Evolutionary conservation across 1,140 invertebrate genomes (phyloP), one percentile per base, ranked within the genome.

Genomic region (Sipha flava): DNA sequence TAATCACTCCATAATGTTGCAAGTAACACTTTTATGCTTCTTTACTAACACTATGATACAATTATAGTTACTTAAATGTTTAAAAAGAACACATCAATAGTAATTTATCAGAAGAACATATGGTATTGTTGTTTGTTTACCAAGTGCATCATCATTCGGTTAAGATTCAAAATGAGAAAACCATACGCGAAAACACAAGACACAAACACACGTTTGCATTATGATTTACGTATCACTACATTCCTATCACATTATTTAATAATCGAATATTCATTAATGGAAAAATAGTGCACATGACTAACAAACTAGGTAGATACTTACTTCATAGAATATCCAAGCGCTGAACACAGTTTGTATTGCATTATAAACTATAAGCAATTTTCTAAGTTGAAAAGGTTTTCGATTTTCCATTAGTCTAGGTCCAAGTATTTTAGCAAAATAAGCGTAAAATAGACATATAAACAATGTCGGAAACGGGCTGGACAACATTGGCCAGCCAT

Each of bases 251-350:
- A 66, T 66, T 26, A 43, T 66, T 54, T 23, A 0, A n/a, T 66
- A 3, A n/a, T 16, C 40, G 31, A 23, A 40, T 66, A 40, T 66
- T 23, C 12, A 43, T 9, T 23, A 5, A 66, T 40, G 37, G 21
- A 37, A 4, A 66, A 43, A 66, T 23, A 66, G 34, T 43, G n/a
- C 64, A 66, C 64, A 37, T 66, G 64, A 54, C 23, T 10, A 5
- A 57, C 7, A 57, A 21, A 7, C 40, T 12, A n/a, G 5, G 10
- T 34, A 34, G 21, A 3, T 70, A 47, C 85, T 88, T 85, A 96
- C 94, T 90, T 95, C 93, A 85, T 95, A 95, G 86, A 95, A 95
- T 87, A 98, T 94, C 92, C 94, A 97, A 45, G 91, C 87, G 84
- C 93, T 95, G 85, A 97, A 94, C 81, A 96, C 82, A 10, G 95